Base-by-base conservation (phyloP, 2,888 invertebrate genomes). In the Drosophila atroscutellata region DNA sequence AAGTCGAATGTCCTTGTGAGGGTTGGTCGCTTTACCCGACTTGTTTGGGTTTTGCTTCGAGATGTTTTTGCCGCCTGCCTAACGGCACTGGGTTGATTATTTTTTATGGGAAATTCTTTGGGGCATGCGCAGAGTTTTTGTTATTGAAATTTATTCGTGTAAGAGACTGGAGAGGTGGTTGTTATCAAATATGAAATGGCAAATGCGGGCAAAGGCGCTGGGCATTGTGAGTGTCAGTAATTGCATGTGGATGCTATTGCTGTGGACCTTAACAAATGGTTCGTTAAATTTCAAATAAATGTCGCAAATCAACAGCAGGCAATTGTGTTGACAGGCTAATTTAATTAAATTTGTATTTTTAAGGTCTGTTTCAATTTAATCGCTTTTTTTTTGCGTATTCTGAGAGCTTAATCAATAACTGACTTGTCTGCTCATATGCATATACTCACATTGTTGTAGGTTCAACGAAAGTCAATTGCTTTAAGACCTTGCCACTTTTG, bases 61-160 rank as follows among this genome's bases (percentile, higher is more conserved):
- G 68, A 70, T 56, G 75, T 62, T 59, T 62, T 60, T 64, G 70
- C 67, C 75, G 78, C 75, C 62, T 60, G 69, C 59, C 73, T 39
- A 47, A 69, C 56, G 34, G 39, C 15, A 49, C 20, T 68, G 47
- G 55, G 52, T 59, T 67, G 55, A 45, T 30, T 45, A 50, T 69
- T 64, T 62, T 60, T 26, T 51, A 54, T 57, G 80, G 88, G 88
- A 80, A 75, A 85, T 85, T 84, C 51, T 69, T 68, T 57, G 49
- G 68, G 54, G 85, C 90, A 89, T 90, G 90, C 90, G 91, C 85
- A 83, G 68, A 76, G 62, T 77, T 75, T 76, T 81, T 79, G 86
- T 86, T 86, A 83, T 89, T 83, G 74, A 84, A 86, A 74, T 75
- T 47, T 63, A 20, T 61, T 56, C 24, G 32, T 15, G 7, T 58